Evolutionary conservation across 2,113 vertebrate genomes (phyloP), one percentile per base, ranked within the genome.

Genomic region (Riparia riparia): DNA sequence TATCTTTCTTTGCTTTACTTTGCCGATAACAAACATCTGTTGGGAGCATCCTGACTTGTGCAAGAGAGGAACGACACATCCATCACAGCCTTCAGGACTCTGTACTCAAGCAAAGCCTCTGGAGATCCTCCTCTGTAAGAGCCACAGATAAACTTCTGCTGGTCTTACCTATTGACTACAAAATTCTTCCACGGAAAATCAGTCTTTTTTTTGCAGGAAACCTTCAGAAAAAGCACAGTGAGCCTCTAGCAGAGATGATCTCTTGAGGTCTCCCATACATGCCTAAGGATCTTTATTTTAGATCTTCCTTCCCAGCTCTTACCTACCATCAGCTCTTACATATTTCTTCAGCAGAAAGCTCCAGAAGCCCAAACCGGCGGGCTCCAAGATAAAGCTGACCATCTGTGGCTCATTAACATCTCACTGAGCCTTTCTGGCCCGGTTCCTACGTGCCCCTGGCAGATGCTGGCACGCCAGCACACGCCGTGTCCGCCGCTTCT

Each of bases 11-110:
- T 4, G 3, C 61, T 89, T 77, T 70, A 50, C 86, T 84, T 24
- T 60, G 76, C 70, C 0, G 8, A 91, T 77, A 96, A 85, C 82
- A 90, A 95, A 93, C 93, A 95, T 90, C 83, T 89, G 89, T 17
- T 3, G 1, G 51, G 60, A 93, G 42, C 5, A 0, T 61, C 71
- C 39, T 50, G 81, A 68, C 22, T 51, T 2, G 0, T 22, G 47
- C 51, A 77, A 81, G 51, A 86, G 34, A 10, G 16, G 58, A 90
- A 78, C 5, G 14, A 78, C 5, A 14, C 14, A 54, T 65, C 63
- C 39, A 73, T 42, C 0, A 0, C 18, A 63, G 82, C 50, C 72
- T 77, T 51, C 0, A 0, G 71, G 47, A 39, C 42, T 93, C 11
- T 47, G 64, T 39, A 73, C 24, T 29, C 47, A 53, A 66, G 64